Evolutionary conservation across 1,140 invertebrate genomes (phyloP), one percentile per base, ranked within the genome.

Genomic region (Holotrichia oblita): DNA sequence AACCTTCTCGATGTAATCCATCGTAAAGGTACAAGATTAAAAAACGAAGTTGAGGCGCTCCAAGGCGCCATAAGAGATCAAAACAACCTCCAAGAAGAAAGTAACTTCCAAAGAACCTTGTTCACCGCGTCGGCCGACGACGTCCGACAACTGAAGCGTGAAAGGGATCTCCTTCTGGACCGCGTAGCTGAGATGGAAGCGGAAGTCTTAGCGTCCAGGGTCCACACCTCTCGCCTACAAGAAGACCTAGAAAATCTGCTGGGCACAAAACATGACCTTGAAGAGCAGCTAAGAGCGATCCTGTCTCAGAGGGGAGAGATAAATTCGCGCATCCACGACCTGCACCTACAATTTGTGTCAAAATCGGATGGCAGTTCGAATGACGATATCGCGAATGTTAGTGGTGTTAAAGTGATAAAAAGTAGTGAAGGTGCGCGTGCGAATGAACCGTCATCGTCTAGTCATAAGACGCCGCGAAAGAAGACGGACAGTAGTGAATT

Each of bases 1-100:
- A 94, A 94, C 81, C 88, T 96, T 34, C 88, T 97, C 74, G 95
- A 97, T 84, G 93, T 95, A 80, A 96, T 96, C 81, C 94, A 96
- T 80, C 88, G 92, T 27, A 94, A 95, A 82, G 94, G 94, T 0
- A 92, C 91, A 17, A 89, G 92, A 48, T 89, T 96, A 81, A 90
- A 94, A 79, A 91, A 94, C 78, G 94, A 96, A 83, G 91, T 93
- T 20, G 92, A 93, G 79, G 88, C 88, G 27, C 85, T 91, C 20
- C 89, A 90, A 80, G 89, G 87, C 40, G 86, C 85, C 82, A 84
- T 77, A 80, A 86, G 64, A 78, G 87, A 81, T 82, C 88, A 82
- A 82, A 86, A 80, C 74, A 89, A 86, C 64, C 85, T 87, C 20
- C 88, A 90, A 76, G 86, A 89, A 12, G 88, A 89, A 34, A 77